These are phyloP conservation scores for Pteronura brasiliensis DNA, from an alignment of 2,113 vertebrate species.

Conservation along the genomic window DNA sequence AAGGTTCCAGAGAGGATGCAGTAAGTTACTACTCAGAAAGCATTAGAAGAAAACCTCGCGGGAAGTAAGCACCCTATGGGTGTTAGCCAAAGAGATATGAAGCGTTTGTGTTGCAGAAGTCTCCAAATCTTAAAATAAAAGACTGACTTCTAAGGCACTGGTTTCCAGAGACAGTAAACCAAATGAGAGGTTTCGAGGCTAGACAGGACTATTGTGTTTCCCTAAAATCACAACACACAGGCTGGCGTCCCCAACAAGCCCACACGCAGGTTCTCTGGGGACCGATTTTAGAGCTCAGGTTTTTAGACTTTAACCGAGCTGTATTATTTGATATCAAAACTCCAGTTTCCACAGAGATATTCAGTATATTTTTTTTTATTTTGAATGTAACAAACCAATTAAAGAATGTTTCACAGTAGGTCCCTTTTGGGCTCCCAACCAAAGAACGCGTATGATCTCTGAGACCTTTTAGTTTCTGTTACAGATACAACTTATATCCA, in stretches of 20 bases:
- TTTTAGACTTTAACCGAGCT: background rate
- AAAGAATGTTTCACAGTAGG: constrained; percentile 34
- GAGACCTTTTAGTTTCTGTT: constrained; percentile 32
- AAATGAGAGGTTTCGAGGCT: background rate
- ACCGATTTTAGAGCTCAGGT: background rate
- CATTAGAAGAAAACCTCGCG: background rate
- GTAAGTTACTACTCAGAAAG: background rate
- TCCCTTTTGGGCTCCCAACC: constrained; percentile 11
- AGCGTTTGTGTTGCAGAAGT: background rate
- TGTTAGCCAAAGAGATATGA: background rate
- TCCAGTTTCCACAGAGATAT: constrained; percentile 28
- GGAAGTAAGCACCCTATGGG: background rate
- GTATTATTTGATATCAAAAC: constrained; percentile 35
- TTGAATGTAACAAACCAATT: constrained; percentile 32
- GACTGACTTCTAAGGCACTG: background rate
- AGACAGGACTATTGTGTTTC: background rate
- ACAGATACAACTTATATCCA: constrained; percentile 35
- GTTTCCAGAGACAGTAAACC: background rate
- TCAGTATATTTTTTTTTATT: background rate
- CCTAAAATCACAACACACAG: background rate
- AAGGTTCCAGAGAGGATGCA: background rate
- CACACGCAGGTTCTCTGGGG: background rate
- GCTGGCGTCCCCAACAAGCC: background rate
- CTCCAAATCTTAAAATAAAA: background rate
- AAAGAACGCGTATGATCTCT: background rate